These are phyloP conservation scores for Nibea coibor DNA, from an alignment of 2,113 vertebrate genomes.

Conservation along the genomic window DNA sequence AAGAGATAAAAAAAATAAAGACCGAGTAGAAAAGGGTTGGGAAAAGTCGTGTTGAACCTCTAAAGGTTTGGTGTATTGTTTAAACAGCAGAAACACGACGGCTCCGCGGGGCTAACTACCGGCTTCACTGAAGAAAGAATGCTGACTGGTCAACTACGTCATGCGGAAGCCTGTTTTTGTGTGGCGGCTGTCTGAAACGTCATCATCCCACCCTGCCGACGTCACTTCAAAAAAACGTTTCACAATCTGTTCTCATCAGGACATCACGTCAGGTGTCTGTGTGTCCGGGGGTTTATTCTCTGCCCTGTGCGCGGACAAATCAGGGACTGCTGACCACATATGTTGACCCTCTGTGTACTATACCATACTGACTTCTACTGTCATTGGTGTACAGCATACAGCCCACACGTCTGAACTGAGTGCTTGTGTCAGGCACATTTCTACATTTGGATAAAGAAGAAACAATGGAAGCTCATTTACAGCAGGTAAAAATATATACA, in stretches of 20 bases:
- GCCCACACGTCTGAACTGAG: too few relatives aligned
- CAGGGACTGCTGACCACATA: neutral
- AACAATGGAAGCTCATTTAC: neutral
- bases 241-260: slow-evolving; percentile 31
- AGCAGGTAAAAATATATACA: neutral
- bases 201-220: slow-evolving; percentile 44
- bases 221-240: slow-evolving; percentile 50
- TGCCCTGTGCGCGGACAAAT: neutral
- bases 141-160: slow-evolving; percentile 71
- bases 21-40: neutral
- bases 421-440: neutral
- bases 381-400: too few relatives aligned
- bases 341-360: neutral
- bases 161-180: slow-evolving; percentile 59
- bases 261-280: neutral
- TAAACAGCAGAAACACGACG: slow-evolving; percentile 20
- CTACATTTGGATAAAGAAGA: neutral
- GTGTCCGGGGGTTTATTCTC: neutral
- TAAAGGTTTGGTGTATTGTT: neutral
- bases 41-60: slow-evolving; percentile 12
- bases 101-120: neutral
- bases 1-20: slow-evolving; percentile 33
- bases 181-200: slow-evolving; percentile 32
- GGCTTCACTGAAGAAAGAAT: slow-evolving; percentile 51
- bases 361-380: too few relatives aligned